Conservation (phyloP, 2,888 invertebrate genomes). For the Caenorhabditis afra region DNA sequence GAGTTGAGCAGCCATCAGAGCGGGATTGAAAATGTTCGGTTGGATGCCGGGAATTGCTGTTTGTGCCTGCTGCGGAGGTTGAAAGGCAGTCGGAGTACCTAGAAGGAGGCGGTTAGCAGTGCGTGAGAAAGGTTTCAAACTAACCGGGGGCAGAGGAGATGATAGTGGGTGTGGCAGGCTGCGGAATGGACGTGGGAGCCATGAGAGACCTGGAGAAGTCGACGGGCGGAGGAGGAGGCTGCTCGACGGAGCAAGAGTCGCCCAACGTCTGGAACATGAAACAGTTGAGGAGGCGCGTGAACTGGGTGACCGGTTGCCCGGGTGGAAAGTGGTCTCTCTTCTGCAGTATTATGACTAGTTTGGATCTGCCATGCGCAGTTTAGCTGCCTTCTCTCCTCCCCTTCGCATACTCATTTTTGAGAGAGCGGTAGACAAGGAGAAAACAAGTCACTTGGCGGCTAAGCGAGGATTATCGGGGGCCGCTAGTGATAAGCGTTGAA, state of each 20-base stretch:
- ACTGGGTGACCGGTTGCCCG: not conserved
- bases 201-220: slow-evolving; percentile 35
- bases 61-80: slow-evolving; percentile 39
- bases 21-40: slow-evolving; percentile 62
- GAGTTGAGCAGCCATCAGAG: slow-evolving; percentile 73
- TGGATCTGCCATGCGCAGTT: slow-evolving; percentile 8
- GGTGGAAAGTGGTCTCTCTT: not conserved
- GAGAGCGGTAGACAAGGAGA: not conserved
- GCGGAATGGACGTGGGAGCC: slow-evolving; percentile 23
- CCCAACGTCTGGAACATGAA: slow-evolving; percentile 49
- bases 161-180: slow-evolving; percentile 1
- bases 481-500: slow-evolving; percentile 15
- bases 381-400: slow-evolving; percentile 9
- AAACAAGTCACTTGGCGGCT: slow-evolving; percentile 26
- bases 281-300: not conserved
- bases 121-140: not conserved
- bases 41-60: slow-evolving; percentile 28
- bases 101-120: not conserved
- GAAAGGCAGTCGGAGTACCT: slow-evolving; percentile 48
- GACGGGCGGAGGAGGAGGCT: slow-evolving; percentile 52
- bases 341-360: slow-evolving; percentile 1
- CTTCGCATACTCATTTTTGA: slow-evolving; percentile 8
- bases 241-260: slow-evolving; percentile 55
- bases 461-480: slow-evolving; percentile 8
- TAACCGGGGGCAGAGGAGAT: slow-evolving; percentile 40